These are phyloP conservation scores for Meandrina meandrites DNA, from an alignment of 92 coral and sea anemone species.

Conservation along the genomic window DNA sequence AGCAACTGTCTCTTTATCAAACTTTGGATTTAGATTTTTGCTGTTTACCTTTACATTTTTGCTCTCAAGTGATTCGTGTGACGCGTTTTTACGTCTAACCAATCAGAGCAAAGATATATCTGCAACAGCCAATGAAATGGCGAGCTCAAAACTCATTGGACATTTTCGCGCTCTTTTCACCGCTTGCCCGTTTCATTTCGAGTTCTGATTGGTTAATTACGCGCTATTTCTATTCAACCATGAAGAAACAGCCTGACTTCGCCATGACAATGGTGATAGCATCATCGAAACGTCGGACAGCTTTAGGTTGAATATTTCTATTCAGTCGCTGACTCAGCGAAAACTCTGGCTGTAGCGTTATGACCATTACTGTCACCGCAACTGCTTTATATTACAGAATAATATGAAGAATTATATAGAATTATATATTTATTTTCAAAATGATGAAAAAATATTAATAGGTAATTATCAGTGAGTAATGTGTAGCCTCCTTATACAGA, in stretches of 20 bases:
- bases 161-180: neutral
- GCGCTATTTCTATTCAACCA: neutral
- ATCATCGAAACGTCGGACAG: too few species aligned
- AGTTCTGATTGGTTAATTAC: neutral
- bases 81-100: neutral
- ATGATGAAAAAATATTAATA: too few species aligned
- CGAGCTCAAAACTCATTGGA: too few species aligned
- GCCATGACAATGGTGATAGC: too few species aligned
- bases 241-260: too few species aligned
- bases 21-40: neutral
- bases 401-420: neutral
- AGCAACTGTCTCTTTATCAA: neutral
- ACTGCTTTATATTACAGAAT: neutral
- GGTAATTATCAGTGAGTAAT: too few species aligned
- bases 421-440: too few species aligned
- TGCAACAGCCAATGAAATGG: neutral
- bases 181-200: neutral
- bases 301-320: too few species aligned
- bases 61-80: neutral
- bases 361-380: neutral
- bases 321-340: neutral
- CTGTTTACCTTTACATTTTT: neutral
- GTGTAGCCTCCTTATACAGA: too few species aligned
- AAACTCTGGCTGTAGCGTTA: neutral
- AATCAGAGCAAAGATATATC: neutral